phyloP scores from a whole-genome alignment of 37 sponge, comb jelly and placozoan genomes.

The Cliona cf. orientalis region DNA sequence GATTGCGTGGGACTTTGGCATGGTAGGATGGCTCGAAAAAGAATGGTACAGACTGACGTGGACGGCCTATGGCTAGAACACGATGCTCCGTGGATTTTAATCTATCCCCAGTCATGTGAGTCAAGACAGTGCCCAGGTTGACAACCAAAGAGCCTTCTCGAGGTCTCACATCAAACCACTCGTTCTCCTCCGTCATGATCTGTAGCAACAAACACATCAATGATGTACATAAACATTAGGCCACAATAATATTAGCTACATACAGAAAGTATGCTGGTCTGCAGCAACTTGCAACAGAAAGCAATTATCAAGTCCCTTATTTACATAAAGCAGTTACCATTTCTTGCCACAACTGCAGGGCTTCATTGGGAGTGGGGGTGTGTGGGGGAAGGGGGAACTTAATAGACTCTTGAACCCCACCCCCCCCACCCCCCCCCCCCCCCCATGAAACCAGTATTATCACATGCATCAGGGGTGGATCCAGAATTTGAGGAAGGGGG shows the following conservation, averaged over 20 bases:
- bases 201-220: not conserved
- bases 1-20: not conserved
- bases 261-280: too few species aligned
- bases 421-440: too few species aligned
- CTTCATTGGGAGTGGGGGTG: too few species aligned
- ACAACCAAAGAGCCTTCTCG: constrained; percentile 7
- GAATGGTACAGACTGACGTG: constrained; percentile 25
- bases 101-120: constrained; percentile 7
- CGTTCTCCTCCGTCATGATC: not conserved
- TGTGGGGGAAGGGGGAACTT: too few species aligned
- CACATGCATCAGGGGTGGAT: too few species aligned
- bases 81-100: constrained; percentile 29
- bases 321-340: too few species aligned
- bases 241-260: not conserved
- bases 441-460: too few species aligned
- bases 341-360: too few species aligned
- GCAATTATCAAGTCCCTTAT: too few species aligned
- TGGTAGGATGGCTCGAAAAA: constrained; percentile 18
- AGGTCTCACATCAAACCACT: constrained; percentile 5
- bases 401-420: too few species aligned
- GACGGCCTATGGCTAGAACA: constrained; percentile 14
- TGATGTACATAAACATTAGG: not conserved
- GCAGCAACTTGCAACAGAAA: too few species aligned
- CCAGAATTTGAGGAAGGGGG: too few species aligned
- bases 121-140: constrained; percentile 11